phyloP scores from a whole-genome alignment of 2,113 vertebrate species.

The Nothobranchius furzeri region DNA sequence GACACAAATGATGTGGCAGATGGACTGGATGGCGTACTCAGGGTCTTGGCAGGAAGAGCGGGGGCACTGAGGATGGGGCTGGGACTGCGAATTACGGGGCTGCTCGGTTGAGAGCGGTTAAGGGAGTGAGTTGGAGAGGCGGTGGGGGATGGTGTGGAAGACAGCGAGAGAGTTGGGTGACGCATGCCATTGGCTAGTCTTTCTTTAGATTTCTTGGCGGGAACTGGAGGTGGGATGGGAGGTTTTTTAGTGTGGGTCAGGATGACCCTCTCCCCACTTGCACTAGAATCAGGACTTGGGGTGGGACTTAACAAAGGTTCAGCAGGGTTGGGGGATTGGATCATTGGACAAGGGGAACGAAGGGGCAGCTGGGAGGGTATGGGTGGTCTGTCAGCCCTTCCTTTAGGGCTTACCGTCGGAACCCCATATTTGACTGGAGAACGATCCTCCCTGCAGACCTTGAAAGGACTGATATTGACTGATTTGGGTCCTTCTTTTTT shows the following conservation, averaged over 20 bases:
- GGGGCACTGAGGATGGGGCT: conserved; percentile 72
- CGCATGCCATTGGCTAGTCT: conserved; percentile 89
- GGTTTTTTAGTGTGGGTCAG: conserved; percentile 85
- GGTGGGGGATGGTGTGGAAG: conserved; percentile 77
- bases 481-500: conserved; percentile 45
- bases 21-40: conserved; percentile 64
- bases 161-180: conserved; percentile 71
- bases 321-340: conserved; percentile 21
- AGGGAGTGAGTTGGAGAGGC: conserved; percentile 81
- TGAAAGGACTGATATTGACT: conserved; percentile 28
- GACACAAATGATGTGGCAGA: conserved; percentile 69
- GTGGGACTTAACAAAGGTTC: conserved; percentile 49
- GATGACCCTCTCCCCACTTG: conserved; percentile 59
- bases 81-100: conserved; percentile 57
- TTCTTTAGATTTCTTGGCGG: conserved; percentile 93
- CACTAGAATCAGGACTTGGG: conserved; percentile 61
- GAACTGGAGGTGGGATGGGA: conserved; percentile 92
- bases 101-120: conserved; percentile 65
- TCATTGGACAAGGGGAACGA: conserved; percentile 28
- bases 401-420: conserved; percentile 51
- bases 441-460: conserved; percentile 20
- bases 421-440: conserved; percentile 22
- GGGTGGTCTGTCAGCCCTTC: conserved; percentile 42
- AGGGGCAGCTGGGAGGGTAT: conserved; percentile 69
- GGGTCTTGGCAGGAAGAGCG: conserved; percentile 81